These are phyloP conservation scores for Mechanitis mazaeus DNA, from an alignment of 2,888 invertebrate species.

Conservation along the genomic window DNA sequence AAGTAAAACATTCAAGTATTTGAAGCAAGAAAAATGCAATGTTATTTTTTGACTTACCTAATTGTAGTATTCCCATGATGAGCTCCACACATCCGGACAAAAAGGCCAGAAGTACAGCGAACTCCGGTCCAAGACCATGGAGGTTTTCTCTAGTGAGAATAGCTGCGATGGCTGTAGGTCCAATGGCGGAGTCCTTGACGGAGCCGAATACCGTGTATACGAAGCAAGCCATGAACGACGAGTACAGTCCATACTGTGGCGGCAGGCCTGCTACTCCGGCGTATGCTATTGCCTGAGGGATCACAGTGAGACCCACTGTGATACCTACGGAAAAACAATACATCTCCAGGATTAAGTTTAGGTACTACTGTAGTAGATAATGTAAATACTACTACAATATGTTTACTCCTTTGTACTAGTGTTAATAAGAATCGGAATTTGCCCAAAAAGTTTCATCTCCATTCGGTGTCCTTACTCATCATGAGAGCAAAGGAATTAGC, in stretches of 20 bases:
- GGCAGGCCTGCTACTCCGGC: slow-evolving; percentile 86
- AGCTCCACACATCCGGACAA: slow-evolving; percentile 87
- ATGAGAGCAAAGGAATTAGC: too few relatives aligned
- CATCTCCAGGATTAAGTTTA: background rate
- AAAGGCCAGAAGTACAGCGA: slow-evolving; percentile 85
- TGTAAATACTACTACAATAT: background rate
- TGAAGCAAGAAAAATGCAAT: too few relatives aligned
- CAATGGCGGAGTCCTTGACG: slow-evolving; percentile 81
- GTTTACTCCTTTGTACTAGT: too few relatives aligned
- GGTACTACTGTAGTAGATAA: background rate
- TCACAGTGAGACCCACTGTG: slow-evolving; percentile 86
- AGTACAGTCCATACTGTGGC: slow-evolving; percentile 91
- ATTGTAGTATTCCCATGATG: slow-evolving; percentile 85
- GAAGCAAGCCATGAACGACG: slow-evolving; percentile 95
- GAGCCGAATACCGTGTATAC: slow-evolving; percentile 93
- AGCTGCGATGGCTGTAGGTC: slow-evolving; percentile 91
- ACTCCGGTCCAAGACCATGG: slow-evolving; percentile 81
- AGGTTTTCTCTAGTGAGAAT: slow-evolving; percentile 86
- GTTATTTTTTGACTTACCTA: slow-evolving; percentile 65
- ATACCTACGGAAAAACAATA: slow-evolving; percentile 47
- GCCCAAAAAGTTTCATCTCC: too few relatives aligned
- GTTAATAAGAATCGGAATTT: too few relatives aligned
- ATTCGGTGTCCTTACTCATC: too few relatives aligned
- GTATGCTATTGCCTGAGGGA: slow-evolving; percentile 91
- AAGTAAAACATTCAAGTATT: too few relatives aligned